Percentiles rank a stretch among this genome's conserved stretches.
These are phyloP conservation scores for Campoplex nolae DNA, from an alignment of 2,888 invertebrate genomes.

Conservation along the genomic window DNA sequence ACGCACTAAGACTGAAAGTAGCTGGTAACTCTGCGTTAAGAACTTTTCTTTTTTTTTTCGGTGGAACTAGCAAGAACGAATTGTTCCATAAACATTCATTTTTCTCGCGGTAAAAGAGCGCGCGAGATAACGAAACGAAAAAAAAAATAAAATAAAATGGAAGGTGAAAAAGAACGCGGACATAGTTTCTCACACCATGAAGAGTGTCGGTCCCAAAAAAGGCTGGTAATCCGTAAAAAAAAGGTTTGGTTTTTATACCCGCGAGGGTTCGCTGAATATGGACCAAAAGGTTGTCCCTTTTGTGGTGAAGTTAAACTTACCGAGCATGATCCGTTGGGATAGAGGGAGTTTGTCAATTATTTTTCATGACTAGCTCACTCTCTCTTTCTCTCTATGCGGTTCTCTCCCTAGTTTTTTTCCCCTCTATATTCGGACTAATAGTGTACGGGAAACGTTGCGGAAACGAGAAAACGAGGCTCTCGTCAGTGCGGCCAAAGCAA, in stretches of 20 bases:
- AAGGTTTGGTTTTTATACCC: background rate
- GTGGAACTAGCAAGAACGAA: background rate
- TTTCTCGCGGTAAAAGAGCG: conserved; percentile 3
- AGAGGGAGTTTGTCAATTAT: conserved; percentile 67
- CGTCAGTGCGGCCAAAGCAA: conserved; percentile 23
- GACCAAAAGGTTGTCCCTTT: conserved; percentile 19
- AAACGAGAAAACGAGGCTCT: conserved; percentile 45
- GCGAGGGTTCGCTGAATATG: background rate
- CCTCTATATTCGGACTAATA: conserved; percentile 10
- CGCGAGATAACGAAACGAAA: background rate
- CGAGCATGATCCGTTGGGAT: conserved; percentile 17
- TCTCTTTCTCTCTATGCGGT: conserved; percentile 31
- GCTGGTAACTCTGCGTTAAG: background rate
- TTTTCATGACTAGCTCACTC: conserved; percentile 59
- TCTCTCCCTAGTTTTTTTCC: conserved; percentile 35
- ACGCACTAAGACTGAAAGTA: background rate
- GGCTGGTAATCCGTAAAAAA: conserved; percentile 20
- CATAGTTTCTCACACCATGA: background rate
- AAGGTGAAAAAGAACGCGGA: background rate
- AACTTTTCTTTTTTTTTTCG: background rate
- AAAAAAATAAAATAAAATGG: conserved; percentile 1
- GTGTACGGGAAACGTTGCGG: conserved; percentile 33
- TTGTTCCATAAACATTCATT: background rate
- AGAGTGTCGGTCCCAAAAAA: background rate
- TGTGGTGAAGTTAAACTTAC: conserved; percentile 46